These are phyloP conservation scores for Heliothis subflexa DNA, from an alignment of 1,140 invertebrate species.

Conservation along the genomic window DNA sequence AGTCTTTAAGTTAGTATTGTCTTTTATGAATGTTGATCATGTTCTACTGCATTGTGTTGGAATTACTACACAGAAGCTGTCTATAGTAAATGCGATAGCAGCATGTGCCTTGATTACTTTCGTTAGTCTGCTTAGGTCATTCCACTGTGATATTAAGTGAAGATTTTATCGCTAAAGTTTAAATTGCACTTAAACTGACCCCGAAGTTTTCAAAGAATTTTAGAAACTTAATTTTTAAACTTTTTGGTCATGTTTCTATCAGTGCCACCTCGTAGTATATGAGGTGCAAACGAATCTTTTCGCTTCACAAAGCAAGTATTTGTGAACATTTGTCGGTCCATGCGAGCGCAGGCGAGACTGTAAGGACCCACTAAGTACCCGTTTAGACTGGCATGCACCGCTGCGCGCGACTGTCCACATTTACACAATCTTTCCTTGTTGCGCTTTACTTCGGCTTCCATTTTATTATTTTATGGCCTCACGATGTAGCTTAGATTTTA, in stretches of 20 bases:
- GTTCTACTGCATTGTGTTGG: too few species aligned
- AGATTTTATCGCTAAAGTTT: too few species aligned
- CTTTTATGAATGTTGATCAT: neutral
- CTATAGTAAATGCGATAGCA: too few species aligned
- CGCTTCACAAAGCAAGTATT: neutral
- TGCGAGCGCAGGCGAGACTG: neutral
- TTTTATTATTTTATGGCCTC: neutral
- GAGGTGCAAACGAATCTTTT: neutral
- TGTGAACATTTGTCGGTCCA: neutral
- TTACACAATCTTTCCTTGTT: neutral
- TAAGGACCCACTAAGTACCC: conserved; percentile 1
- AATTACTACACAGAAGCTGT: too few species aligned
- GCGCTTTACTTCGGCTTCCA: neutral
- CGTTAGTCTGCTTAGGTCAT: too few species aligned
- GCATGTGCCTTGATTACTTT: too few species aligned
- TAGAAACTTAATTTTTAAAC: too few species aligned
- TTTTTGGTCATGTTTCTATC: too few species aligned
- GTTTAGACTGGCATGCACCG: neutral
- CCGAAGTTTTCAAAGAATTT: too few species aligned
- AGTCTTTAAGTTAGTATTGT: neutral
- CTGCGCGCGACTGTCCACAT: neutral
- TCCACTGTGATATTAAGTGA: too few species aligned
- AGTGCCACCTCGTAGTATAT: too few species aligned
- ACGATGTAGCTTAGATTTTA: neutral
- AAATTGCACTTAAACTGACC: too few species aligned